Conservation (phyloP, 2,888 invertebrate species). For the Agrilus mali region DNA sequence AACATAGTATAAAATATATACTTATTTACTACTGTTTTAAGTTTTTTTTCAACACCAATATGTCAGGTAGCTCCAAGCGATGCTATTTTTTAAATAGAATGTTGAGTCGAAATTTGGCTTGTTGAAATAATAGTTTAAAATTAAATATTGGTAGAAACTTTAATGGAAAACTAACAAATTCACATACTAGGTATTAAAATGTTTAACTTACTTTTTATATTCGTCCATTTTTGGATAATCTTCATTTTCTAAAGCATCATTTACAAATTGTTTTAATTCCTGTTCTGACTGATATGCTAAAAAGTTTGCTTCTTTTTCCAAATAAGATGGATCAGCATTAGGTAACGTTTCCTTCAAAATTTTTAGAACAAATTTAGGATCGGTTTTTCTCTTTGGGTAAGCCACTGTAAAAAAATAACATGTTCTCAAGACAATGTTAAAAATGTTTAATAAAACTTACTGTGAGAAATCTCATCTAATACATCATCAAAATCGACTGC, state of each 20-base stretch:
- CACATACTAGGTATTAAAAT: constrained; percentile 12
- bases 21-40: too few relatives aligned
- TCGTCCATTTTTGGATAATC: constrained; percentile 29
- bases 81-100: too few relatives aligned
- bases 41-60: too few relatives aligned
- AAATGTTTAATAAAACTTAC: constrained; percentile 4
- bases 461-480: constrained; percentile 13
- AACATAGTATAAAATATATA: too few relatives aligned
- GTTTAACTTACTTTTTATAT: constrained; percentile 24
- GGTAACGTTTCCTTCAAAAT: constrained; percentile 26
- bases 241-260: constrained; percentile 22
- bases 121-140: too few relatives aligned
- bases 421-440: too few relatives aligned
- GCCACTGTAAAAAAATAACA: constrained; percentile 3
- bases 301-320: constrained; percentile 21
- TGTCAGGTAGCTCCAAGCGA: too few relatives aligned
- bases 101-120: too few relatives aligned
- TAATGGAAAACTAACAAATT: neutral
- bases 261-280: constrained; percentile 21
- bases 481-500: constrained; percentile 14
- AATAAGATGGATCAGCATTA: constrained; percentile 26
- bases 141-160: too few relatives aligned
- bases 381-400: constrained; percentile 9
- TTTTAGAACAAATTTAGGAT: constrained; percentile 11
- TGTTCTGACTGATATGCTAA: constrained; percentile 16